phyloP scores from a whole-genome alignment of 2,888 invertebrate genomes.

The Philopedon plagiatum region DNA sequence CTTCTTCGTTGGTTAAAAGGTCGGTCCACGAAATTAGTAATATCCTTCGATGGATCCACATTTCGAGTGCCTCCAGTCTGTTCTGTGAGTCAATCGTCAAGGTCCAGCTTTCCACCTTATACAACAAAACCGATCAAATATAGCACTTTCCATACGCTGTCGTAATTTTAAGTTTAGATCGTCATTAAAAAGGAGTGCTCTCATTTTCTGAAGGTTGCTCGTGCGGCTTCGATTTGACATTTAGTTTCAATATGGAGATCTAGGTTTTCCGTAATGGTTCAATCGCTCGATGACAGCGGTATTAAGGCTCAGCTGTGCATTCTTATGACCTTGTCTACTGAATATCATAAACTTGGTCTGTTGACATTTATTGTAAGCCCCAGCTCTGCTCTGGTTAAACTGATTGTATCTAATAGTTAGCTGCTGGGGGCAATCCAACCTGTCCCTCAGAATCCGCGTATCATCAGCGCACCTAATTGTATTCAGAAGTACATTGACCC shows the following conservation, averaged over 20 bases:
- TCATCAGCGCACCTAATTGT: too few relatives aligned
- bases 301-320: background rate
- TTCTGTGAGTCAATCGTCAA: background rate
- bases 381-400: background rate
- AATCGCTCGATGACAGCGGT: background rate
- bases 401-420: background rate
- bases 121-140: background rate
- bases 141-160: background rate
- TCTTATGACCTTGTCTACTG: background rate
- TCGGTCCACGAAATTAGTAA: background rate
- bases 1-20: background rate
- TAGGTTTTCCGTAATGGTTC: background rate
- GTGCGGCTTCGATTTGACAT: background rate
- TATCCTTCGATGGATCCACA: background rate
- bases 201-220: too few relatives aligned
- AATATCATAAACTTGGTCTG: background rate
- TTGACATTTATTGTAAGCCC: too few relatives aligned
- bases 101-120: background rate
- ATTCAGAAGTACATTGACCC: too few relatives aligned
- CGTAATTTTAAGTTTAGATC: background rate
- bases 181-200: too few relatives aligned
- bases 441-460: too few relatives aligned
- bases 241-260: background rate
- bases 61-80: background rate
- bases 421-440: background rate